phyloP scores from a whole-genome alignment of 1,140 invertebrate genomes.

The Danaus melanippus region DNA sequence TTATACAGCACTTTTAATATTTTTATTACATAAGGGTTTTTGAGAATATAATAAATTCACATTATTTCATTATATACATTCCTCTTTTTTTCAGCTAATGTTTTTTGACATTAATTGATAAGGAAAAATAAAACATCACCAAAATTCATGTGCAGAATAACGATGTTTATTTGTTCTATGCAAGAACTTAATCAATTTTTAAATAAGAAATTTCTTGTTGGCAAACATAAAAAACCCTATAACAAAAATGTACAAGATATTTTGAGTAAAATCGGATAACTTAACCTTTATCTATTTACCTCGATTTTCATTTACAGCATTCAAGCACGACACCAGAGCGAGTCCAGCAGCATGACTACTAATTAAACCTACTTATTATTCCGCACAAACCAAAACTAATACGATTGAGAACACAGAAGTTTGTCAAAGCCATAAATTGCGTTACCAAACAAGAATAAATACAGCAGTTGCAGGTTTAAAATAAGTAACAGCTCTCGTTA shows the following conservation, averaged over 20 bases:
- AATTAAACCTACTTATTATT: constrained; percentile 17
- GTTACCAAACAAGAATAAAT: constrained; percentile 17
- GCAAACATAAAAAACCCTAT: not conserved
- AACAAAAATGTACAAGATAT: too few relatives aligned
- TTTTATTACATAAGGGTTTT: constrained; percentile 18
- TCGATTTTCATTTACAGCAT: too few relatives aligned
- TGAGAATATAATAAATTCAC: constrained; percentile 24
- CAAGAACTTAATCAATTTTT: not conserved
- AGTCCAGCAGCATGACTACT: constrained; percentile 1
- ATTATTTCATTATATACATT: constrained; percentile 22
- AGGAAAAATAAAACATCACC: not conserved
- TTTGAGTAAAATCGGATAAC: too few relatives aligned
- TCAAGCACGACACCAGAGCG: too few relatives aligned
- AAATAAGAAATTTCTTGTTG: not conserved
- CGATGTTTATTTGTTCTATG: too few relatives aligned
- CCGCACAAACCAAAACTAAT: constrained; percentile 12
- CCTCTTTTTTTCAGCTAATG: constrained; percentile 11
- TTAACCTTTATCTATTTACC: too few relatives aligned
- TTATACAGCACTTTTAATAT: constrained; percentile 16
- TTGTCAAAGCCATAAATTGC: constrained; percentile 17
- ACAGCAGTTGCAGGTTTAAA: constrained; percentile 4
- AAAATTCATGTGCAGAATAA: not conserved
- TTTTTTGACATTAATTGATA: not conserved
- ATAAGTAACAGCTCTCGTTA: too few relatives aligned
- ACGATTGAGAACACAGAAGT: constrained; percentile 9